Percentiles rank a stretch among this genome's conserved stretches.
These are phyloP conservation scores for Thripadectes ignobilis DNA, from an alignment of 2,797 vertebrate genomes.

Conservation along the genomic window DNA sequence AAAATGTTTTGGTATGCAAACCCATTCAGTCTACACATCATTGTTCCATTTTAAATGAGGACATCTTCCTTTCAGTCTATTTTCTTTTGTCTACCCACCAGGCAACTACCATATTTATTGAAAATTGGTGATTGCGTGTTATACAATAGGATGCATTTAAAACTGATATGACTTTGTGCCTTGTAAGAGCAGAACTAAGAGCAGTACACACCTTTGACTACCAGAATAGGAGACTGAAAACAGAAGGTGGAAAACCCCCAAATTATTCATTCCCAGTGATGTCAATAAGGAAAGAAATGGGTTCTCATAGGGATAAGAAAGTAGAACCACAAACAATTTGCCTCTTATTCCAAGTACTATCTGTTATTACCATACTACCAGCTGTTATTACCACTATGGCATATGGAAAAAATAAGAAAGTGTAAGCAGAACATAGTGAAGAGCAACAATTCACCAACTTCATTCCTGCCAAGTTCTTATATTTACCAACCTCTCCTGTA, in stretches of 20 bases:
- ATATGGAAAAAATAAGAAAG: background rate
- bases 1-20: background rate
- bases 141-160: background rate
- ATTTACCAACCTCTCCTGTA: background rate
- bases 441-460: background rate
- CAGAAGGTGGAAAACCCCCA: rapidly evolving
- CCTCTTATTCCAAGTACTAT: background rate
- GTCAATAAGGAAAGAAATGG: background rate
- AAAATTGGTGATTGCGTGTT: background rate
- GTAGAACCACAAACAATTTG: background rate
- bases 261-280: background rate
- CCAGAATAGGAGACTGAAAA: background rate
- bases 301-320: background rate
- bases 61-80: background rate
- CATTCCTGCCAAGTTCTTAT: background rate
- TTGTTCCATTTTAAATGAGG: background rate
- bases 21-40: background rate
- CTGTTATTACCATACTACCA: background rate
- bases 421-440: background rate
- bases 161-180: background rate
- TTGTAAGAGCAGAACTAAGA: background rate
- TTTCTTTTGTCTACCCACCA: background rate
- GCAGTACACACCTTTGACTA: background rate
- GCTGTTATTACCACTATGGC: background rate
- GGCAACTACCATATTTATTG: background rate